Evolutionary conservation across 1,140 invertebrate genomes (phyloP).

Genomic region (Drosophila kurseongensis): DNA sequence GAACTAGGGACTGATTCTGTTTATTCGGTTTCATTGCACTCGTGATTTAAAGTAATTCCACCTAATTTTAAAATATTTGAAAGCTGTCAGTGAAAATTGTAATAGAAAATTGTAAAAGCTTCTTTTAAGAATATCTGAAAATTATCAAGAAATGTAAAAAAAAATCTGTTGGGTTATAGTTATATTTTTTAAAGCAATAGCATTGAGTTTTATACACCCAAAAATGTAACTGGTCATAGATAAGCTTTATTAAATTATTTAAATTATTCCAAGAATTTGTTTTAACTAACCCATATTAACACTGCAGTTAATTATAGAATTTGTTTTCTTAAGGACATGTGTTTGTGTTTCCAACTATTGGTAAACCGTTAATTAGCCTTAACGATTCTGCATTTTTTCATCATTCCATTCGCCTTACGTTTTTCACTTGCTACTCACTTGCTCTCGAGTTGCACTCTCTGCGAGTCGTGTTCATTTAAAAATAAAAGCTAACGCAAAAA

Average conservation of each 20-base stretch:
- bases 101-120: no score
- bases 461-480: conserved; percentile 18
- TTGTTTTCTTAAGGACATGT: background rate
- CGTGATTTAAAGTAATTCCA: conserved; percentile 3
- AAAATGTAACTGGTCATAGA: no score
- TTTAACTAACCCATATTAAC: no score
- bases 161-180: no score
- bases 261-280: no score
- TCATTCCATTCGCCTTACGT: background rate
- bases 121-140: no score
- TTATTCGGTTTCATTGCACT: conserved; percentile 10
- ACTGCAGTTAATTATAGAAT: background rate
- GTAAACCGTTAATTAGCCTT: background rate
- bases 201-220: no score
- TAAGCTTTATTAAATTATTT: no score
- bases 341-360: background rate
- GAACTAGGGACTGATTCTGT: background rate
- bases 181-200: no score
- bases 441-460: conserved; percentile 8
- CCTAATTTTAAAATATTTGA: no score
- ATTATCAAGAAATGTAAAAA: no score
- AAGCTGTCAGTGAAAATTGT: no score
- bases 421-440: conserved; percentile 2
- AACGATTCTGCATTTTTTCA: background rate
- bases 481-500: conserved; percentile 19